Evolutionary conservation across 2,113 vertebrate species (phyloP).

Genomic region (Polyodon spathula): DNA sequence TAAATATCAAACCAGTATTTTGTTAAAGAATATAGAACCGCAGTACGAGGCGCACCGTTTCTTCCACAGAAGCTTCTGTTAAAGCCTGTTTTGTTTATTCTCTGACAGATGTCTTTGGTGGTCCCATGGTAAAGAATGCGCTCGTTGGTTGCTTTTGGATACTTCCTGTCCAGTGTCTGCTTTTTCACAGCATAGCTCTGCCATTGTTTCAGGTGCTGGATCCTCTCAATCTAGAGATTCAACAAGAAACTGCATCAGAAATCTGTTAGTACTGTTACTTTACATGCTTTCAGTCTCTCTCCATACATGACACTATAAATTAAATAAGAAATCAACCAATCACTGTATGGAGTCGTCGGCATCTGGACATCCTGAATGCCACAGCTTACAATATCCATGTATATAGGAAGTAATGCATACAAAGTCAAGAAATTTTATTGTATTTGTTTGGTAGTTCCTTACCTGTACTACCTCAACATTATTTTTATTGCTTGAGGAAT

Average conservation of each 20-base stretch:
- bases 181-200: constrained; percentile 36
- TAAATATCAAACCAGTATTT: too few relatives aligned
- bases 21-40: background rate
- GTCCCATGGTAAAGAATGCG: constrained; percentile 41
- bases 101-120: constrained; percentile 31
- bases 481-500: too few relatives aligned
- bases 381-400: too few relatives aligned
- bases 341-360: too few relatives aligned
- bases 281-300: too few relatives aligned
- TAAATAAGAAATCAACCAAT: too few relatives aligned
- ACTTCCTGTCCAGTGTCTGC: constrained; percentile 34
- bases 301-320: too few relatives aligned
- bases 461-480: too few relatives aligned
- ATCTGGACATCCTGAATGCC: too few relatives aligned
- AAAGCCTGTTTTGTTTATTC: constrained; percentile 38
- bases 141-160: constrained; percentile 30
- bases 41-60: constrained; percentile 28
- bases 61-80: constrained; percentile 46
- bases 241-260: background rate
- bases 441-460: too few relatives aligned
- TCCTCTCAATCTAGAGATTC: constrained; percentile 32
- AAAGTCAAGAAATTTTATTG: too few relatives aligned
- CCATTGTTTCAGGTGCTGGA: constrained; percentile 37
- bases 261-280: background rate
- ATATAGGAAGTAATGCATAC: too few relatives aligned